Evolutionary conservation across 1,140 invertebrate genomes (phyloP).

Genomic region (Halesus radiatus): DNA sequence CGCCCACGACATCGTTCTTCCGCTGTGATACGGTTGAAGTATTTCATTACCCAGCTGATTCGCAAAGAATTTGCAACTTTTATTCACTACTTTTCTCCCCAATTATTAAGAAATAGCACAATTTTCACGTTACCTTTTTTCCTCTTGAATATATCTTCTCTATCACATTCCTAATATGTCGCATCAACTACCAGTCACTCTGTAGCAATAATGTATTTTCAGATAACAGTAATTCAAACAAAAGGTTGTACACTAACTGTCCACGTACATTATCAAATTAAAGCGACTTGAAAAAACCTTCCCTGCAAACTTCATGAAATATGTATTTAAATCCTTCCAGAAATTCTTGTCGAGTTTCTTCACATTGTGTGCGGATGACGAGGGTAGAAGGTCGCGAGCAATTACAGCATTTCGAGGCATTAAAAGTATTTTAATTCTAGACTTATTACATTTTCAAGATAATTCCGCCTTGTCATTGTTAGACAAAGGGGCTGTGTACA

Average conservation of each 20-base stretch:
- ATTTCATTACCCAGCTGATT: too few relatives aligned
- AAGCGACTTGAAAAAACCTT: not conserved
- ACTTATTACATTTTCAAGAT: conserved; percentile 40
- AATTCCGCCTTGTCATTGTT: conserved; percentile 20
- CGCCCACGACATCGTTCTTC: too few relatives aligned
- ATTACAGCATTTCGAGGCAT: conserved; percentile 8
- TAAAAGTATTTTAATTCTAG: conserved; percentile 37
- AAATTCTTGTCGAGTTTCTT: conserved; percentile 1
- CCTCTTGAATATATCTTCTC: too few relatives aligned
- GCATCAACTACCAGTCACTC: too few relatives aligned
- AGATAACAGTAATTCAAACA: not conserved
- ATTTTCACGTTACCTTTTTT: too few relatives aligned
- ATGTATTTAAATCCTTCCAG: conserved; percentile 6
- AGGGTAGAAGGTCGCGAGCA: not conserved
- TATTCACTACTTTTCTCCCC: too few relatives aligned
- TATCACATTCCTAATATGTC: too few relatives aligned
- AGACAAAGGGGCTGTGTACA: not conserved
- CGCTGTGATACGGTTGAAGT: too few relatives aligned
- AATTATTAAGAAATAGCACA: too few relatives aligned
- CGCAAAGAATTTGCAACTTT: too few relatives aligned
- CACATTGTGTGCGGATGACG: not conserved
- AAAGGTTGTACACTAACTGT: not conserved
- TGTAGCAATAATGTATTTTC: too few relatives aligned
- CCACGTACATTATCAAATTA: not conserved
- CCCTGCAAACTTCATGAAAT: not conserved